Evolutionary conservation across 2,888 invertebrate species (phyloP).

Genomic region (Merodon equestris): DNA sequence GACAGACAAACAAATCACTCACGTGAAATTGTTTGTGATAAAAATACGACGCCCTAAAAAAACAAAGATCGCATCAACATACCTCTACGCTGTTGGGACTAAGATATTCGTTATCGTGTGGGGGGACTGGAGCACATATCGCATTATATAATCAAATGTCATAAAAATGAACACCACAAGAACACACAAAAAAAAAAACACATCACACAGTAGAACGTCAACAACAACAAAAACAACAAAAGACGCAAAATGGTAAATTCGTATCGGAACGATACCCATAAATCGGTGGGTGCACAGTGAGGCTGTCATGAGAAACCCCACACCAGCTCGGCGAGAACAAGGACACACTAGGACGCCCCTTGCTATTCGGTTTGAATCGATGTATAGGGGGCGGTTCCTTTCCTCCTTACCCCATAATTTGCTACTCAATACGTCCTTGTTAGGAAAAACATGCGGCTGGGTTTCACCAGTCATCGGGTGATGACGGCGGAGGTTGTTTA

Average conservation of each 20-base stretch:
- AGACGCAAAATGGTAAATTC: conserved; percentile 26
- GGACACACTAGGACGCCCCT: too few relatives aligned
- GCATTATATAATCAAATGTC: conserved; percentile 55
- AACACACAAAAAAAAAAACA: conserved; percentile 12
- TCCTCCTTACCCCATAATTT: conserved; percentile 29
- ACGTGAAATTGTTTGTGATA: conserved; percentile 57
- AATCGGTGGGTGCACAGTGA: conserved; percentile 23
- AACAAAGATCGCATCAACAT: not conserved
- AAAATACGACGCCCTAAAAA: conserved; percentile 25
- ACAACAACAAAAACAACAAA: conserved; percentile 36
- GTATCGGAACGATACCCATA: conserved; percentile 48
- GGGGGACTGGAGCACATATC: conserved; percentile 13
- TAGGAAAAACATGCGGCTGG: conserved; percentile 10
- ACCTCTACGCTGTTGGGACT: not conserved
- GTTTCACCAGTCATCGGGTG: not conserved
- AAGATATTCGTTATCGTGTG: conserved; percentile 10
- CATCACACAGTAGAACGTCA: too few relatives aligned
- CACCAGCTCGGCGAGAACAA: too few relatives aligned
- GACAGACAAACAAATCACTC: conserved; percentile 61
- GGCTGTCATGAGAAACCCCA: too few relatives aligned
- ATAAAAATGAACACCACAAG: conserved; percentile 61
- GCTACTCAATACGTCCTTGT: conserved; percentile 24
- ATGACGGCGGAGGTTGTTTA: conserved; percentile 25
- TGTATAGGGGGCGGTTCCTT: conserved; percentile 8
- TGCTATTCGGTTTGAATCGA: conserved; percentile 7